phyloP scores from a whole-genome alignment of 2,113 vertebrate species.

The Salvelinus fontinalis region DNA sequence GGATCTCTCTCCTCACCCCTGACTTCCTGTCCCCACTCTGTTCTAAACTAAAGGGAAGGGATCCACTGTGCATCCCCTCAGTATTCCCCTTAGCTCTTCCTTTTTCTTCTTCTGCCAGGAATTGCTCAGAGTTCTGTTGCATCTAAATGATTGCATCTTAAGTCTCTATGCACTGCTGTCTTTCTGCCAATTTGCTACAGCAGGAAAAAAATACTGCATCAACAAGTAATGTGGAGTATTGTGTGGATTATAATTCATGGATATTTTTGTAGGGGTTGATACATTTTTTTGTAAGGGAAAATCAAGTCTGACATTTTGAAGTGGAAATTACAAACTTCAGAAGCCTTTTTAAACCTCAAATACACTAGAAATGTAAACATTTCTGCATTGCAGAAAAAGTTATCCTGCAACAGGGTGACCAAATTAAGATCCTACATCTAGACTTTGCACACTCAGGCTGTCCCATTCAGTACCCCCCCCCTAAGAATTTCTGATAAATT shows the following conservation, averaged over 20 bases:
- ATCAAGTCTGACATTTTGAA: too few species aligned
- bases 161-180: conserved; percentile 65
- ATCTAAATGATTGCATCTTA: conserved; percentile 62
- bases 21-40: conserved; percentile 66
- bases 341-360: too few species aligned
- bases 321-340: too few species aligned
- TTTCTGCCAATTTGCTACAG: conserved; percentile 25
- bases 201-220: too few species aligned
- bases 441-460: conserved; percentile 37
- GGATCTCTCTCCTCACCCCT: conserved; percentile 60
- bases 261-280: too few species aligned
- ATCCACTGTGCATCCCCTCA: conserved; percentile 38
- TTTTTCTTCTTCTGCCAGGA: conserved; percentile 56
- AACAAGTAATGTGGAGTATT: too few species aligned
- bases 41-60: conserved; percentile 39
- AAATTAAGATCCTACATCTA: conserved; percentile 47
- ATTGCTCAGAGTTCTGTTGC: conserved; percentile 24
- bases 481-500: conserved; percentile 29
- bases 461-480: conserved; percentile 26
- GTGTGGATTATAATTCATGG: too few species aligned
- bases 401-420: too few species aligned
- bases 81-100: conserved; percentile 56
- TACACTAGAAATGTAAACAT: too few species aligned
- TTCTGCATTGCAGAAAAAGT: too few species aligned
- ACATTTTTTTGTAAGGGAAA: too few species aligned